These are phyloP conservation scores for Notothenia coriiceps DNA, from an alignment of 2,113 vertebrate genomes.

Conservation along the genomic window DNA sequence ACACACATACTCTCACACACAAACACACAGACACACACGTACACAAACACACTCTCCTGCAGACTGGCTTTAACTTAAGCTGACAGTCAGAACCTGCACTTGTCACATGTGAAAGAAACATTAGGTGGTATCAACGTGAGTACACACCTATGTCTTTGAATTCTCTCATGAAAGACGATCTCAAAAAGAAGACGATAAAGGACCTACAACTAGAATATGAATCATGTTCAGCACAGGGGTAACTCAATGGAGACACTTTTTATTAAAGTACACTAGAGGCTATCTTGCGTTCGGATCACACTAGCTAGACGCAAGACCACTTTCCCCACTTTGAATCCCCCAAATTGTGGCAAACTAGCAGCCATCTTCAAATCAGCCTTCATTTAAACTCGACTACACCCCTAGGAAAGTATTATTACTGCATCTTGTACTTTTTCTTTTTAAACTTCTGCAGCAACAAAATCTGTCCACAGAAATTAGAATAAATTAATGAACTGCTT, in stretches of 20 bases:
- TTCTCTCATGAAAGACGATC: constrained; percentile 37
- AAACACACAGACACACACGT: constrained; percentile 16
- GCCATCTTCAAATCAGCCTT: too few species aligned
- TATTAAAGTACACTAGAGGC: neutral
- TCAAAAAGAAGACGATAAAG: neutral
- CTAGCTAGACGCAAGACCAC: too few species aligned
- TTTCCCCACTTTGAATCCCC: too few species aligned
- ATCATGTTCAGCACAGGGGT: neutral
- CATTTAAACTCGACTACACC: too few species aligned
- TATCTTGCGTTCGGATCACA: too few species aligned
- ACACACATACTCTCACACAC: too few species aligned
- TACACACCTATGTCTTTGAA: constrained; percentile 5
- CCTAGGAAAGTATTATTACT: too few species aligned
- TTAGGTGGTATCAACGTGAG: constrained; percentile 28
- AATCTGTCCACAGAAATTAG: too few species aligned
- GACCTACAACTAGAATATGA: constrained; percentile 1
- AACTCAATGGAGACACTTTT: neutral
- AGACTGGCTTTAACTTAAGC: constrained; percentile 45
- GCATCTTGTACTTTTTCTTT: too few species aligned
- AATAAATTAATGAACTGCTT: too few species aligned
- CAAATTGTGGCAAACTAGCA: too few species aligned
- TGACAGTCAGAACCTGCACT: constrained; percentile 43
- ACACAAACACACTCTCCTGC: constrained; percentile 9
- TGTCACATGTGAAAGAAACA: constrained; percentile 41
- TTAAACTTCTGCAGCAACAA: too few species aligned